Percentiles rank a stretch among this genome's conserved stretches.
phyloP scores from a whole-genome alignment of 1,140 invertebrate species.

The Trypoxylus dichotomus region DNA sequence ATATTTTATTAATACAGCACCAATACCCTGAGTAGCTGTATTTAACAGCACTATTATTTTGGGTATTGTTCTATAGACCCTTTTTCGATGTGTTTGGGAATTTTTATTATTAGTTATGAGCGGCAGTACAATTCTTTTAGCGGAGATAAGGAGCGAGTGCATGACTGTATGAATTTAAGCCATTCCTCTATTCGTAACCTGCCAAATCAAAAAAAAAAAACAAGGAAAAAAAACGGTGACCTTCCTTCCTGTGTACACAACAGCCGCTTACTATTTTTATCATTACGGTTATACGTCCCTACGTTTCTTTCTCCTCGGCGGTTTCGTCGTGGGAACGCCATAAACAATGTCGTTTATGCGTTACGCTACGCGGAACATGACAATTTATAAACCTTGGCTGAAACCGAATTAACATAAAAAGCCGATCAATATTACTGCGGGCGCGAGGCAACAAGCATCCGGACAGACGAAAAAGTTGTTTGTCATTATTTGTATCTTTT shows the following conservation, averaged over 20 bases:
- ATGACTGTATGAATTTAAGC: too few species aligned
- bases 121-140: too few species aligned
- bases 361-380: constrained; percentile 12
- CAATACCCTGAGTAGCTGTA: too few species aligned
- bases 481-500: constrained; percentile 22
- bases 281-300: background rate
- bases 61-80: too few species aligned
- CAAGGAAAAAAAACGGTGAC: background rate
- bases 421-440: background rate
- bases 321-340: background rate
- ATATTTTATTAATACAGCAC: too few species aligned
- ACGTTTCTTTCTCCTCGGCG: background rate
- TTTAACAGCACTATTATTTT: too few species aligned
- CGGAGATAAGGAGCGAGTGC: too few species aligned
- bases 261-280: background rate
- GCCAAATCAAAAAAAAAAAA: background rate
- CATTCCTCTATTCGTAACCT: background rate
- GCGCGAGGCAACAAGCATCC: background rate
- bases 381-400: constrained; percentile 13
- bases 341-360: constrained; percentile 14
- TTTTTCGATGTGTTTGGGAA: too few species aligned
- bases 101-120: too few species aligned
- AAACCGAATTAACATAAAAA: constrained; percentile 21
- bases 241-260: background rate
- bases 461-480: constrained; percentile 11